Conservation (phyloP, 2,113 vertebrate species). For the Odontesthes bonariensis region DNA sequence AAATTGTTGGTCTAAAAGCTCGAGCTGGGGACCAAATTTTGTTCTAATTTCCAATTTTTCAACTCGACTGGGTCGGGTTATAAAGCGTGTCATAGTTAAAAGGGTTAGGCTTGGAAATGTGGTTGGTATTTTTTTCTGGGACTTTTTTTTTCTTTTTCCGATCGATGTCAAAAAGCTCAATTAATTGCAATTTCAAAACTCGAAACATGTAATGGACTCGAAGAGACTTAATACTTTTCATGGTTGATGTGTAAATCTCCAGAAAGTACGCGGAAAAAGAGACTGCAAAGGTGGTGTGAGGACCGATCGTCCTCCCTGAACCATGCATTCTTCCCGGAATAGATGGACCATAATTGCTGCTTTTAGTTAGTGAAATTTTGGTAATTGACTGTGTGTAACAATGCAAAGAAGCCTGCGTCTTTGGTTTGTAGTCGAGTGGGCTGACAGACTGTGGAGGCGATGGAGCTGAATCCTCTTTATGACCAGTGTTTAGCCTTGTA, state of each 20-base stretch:
- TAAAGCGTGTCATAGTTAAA: neutral
- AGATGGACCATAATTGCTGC: slow-evolving; percentile 80
- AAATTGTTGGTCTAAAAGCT: neutral
- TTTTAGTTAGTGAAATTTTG: slow-evolving; percentile 72
- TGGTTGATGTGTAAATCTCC: slow-evolving; percentile 10
- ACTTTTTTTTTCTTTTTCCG: slow-evolving; percentile 7
- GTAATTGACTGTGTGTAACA: slow-evolving; percentile 74
- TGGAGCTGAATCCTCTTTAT: slow-evolving; percentile 77
- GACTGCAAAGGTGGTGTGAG: neutral
- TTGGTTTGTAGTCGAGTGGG: slow-evolving; percentile 20
- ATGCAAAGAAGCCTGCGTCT: slow-evolving; percentile 81
- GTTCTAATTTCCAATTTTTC: too few relatives aligned
- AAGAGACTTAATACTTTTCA: slow-evolving; percentile 34
- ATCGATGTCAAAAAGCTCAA: slow-evolving; percentile 47
- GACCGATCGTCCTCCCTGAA: slow-evolving; percentile 23
- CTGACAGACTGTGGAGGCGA: slow-evolving; percentile 11
- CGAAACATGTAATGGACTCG: slow-evolving; percentile 20
- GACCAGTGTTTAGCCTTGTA: slow-evolving; percentile 46
- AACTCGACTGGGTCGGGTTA: neutral
- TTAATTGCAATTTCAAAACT: slow-evolving; percentile 15
- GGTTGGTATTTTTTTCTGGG: neutral
- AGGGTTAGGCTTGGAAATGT: neutral
- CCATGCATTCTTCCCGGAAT: slow-evolving; percentile 68
- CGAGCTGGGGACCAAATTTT: too few relatives aligned
- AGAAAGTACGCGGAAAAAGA: slow-evolving; percentile 5